A percentile compares a stretch with the other conserved stretches of the same genome.
These are phyloP conservation scores for Archips xylosteana DNA, from an alignment of 2,888 invertebrate genomes.

Conservation along the genomic window DNA sequence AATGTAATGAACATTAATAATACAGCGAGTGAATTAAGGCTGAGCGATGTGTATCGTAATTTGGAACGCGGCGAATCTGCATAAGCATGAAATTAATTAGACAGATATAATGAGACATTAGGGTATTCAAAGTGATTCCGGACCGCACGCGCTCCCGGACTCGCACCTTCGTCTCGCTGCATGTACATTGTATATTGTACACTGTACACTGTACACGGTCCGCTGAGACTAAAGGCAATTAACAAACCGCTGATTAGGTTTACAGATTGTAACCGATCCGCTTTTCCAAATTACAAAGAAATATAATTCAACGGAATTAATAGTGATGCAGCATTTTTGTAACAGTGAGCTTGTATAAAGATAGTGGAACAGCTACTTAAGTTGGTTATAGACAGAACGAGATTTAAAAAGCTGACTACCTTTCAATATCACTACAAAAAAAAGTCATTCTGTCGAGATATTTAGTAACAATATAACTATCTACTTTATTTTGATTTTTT, in stretches of 20 bases:
- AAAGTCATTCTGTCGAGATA: too few species aligned
- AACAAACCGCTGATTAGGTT: slow-evolving; percentile 32
- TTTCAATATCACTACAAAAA: too few species aligned
- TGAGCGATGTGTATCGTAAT: slow-evolving; percentile 34
- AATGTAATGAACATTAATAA: slow-evolving; percentile 37
- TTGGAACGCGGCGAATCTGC: slow-evolving; percentile 34
- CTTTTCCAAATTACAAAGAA: slow-evolving; percentile 22
- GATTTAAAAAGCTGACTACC: too few species aligned
- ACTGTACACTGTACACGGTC: not conserved
- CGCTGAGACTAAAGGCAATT: slow-evolving; percentile 3
- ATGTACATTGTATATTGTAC: not conserved
- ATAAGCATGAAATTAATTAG: slow-evolving; percentile 42
- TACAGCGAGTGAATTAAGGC: slow-evolving; percentile 28
- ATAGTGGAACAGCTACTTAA: too few species aligned
- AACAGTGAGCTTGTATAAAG: too few species aligned
- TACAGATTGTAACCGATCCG: slow-evolving; percentile 33
- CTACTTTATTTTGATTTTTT: too few species aligned
- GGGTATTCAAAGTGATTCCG: slow-evolving; percentile 14
- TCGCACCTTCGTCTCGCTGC: not conserved
- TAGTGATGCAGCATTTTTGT: not conserved
- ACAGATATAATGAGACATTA: slow-evolving; percentile 41
- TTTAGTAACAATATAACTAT: too few species aligned
- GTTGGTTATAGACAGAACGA: too few species aligned
- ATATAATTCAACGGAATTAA: not conserved
- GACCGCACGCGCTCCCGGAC: slow-evolving; percentile 23